Percentiles rank a stretch among this genome's conserved stretches.
Conservation (phyloP, 2,797 vertebrate species). For the Threskiornis aethiopicus region DNA sequence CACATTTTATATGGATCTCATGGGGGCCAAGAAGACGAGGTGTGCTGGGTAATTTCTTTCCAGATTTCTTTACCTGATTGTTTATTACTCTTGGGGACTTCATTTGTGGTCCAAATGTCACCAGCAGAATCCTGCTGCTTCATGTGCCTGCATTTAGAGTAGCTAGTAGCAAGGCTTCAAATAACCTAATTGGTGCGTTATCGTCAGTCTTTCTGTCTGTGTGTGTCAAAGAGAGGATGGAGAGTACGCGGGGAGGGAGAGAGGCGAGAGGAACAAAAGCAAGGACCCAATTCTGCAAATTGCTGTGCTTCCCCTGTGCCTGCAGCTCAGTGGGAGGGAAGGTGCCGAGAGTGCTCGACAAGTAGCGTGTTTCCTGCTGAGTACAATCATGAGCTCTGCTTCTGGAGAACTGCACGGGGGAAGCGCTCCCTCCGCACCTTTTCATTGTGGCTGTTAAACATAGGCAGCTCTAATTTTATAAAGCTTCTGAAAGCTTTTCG, state of each 20-base stretch:
- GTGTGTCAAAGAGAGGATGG: background rate
- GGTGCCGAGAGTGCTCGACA: background rate
- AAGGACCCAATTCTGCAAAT: background rate
- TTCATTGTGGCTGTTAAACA: background rate
- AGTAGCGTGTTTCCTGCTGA: background rate
- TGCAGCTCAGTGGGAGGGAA: background rate
- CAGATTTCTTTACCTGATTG: constrained; percentile 58
- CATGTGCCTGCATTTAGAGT: constrained; percentile 15
- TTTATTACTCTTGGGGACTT: constrained; percentile 49
- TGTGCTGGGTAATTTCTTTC: constrained; percentile 64
- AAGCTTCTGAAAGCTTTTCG: background rate
- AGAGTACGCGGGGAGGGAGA: background rate
- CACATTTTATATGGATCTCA: constrained; percentile 60
- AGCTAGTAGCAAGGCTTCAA: background rate
- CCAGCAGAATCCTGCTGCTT: constrained; percentile 22
- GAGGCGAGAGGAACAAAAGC: background rate
- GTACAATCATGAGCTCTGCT: background rate
- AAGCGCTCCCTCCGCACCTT: background rate
- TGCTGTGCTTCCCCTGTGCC: background rate
- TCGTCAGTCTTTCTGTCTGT: background rate
- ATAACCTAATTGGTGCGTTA: background rate
- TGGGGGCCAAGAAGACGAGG: constrained; percentile 5
- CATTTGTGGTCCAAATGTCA: constrained; percentile 46
- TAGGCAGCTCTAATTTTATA: background rate
- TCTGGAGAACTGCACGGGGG: background rate